Conservation (phyloP, 1,140 invertebrate species). For the Trichomalopsis sarcophagae region DNA sequence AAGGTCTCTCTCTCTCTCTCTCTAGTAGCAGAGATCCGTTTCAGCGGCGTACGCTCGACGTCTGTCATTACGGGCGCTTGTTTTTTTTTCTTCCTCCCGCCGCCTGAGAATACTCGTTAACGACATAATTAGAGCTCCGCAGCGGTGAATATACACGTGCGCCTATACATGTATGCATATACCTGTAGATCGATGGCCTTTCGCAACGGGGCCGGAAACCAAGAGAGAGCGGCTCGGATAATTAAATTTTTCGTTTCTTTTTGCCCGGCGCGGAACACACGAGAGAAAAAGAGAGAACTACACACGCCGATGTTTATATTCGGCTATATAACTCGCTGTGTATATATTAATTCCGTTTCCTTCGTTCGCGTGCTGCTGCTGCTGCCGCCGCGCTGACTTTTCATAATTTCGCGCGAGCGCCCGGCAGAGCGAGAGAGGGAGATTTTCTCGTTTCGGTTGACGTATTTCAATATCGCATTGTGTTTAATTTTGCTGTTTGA, state of each 20-base stretch:
- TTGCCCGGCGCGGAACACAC: neutral
- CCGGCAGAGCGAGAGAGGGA: too few relatives aligned
- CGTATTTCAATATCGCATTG: slow-evolving; percentile 1
- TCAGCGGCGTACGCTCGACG: neutral
- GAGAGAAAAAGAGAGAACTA: neutral
- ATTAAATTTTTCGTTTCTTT: slow-evolving; percentile 28
- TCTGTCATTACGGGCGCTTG: slow-evolving; percentile 28
- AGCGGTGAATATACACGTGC: neutral
- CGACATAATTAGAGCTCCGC: slow-evolving; percentile 40
- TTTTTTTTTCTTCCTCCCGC: slow-evolving; percentile 2
- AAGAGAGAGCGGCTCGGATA: slow-evolving; percentile 4
- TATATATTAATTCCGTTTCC: neutral
- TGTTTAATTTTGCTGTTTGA: neutral
- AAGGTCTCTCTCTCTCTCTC: neutral
- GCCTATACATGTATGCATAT: neutral
- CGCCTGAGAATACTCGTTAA: slow-evolving; percentile 35
- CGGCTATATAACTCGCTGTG: neutral
- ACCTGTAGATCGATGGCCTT: slow-evolving; percentile 6
- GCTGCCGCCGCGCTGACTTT: too few relatives aligned
- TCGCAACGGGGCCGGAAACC: slow-evolving; percentile 29
- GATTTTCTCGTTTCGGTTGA: neutral
- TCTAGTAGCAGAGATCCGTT: neutral
- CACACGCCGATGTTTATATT: neutral
- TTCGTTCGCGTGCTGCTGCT: neutral
- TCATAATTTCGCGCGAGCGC: neutral